A percentile compares a stretch with the other conserved stretches of the same genome.
Conservation (phyloP, 2,888 invertebrate species). For the Mesorhabditis sp. region DNA sequence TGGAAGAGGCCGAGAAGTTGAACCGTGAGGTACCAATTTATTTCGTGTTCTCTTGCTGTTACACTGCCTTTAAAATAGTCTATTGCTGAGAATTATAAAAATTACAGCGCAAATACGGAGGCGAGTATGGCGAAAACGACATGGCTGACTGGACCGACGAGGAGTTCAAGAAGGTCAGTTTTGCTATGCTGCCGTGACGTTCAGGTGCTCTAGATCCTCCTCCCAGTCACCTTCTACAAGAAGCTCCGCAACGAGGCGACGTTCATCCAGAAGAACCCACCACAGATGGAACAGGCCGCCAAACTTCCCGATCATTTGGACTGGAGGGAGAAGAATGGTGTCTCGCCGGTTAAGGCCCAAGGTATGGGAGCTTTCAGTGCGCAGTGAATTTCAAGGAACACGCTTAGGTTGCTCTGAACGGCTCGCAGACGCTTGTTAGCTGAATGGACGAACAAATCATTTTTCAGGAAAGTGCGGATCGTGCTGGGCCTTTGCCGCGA, state of each 20-base stretch:
- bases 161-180: conserved; percentile 45
- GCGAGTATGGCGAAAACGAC: conserved; percentile 48
- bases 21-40: neutral
- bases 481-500: conserved; percentile 57
- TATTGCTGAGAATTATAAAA: neutral
- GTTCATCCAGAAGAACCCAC: conserved; percentile 41
- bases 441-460: neutral
- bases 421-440: neutral
- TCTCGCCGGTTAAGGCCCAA: conserved; percentile 56
- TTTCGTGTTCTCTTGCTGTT: neutral
- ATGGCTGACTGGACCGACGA: conserved; percentile 52
- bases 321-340: conserved; percentile 52
- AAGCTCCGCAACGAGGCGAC: conserved; percentile 37
- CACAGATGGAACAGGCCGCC: conserved; percentile 17
- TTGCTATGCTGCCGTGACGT: neutral
- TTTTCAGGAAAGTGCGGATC: conserved; percentile 47
- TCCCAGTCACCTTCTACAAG: conserved; percentile 43
- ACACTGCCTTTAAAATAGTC: no score
- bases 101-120: neutral
- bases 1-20: neutral
- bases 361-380: conserved; percentile 16
- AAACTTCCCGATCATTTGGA: conserved; percentile 48
- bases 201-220: conserved; percentile 28
- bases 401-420: no score
- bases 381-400: no score